These are phyloP conservation scores for Buceros bicornis DNA, from an alignment of 2,797 vertebrate genomes.

Conservation along the genomic window DNA sequence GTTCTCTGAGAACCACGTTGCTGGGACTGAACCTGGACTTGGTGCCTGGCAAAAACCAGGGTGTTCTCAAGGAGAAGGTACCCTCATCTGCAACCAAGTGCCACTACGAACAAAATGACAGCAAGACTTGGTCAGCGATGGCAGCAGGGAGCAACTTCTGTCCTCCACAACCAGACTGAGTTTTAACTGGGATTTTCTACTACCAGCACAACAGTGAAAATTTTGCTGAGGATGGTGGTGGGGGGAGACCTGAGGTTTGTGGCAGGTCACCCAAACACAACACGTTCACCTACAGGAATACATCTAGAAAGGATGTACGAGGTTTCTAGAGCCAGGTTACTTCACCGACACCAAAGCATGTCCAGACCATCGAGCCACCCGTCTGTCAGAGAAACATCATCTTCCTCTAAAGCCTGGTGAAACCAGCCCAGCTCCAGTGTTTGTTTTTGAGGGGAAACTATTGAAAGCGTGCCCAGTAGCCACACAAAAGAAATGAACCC, in stretches of 20 bases:
- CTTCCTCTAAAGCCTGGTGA: not conserved
- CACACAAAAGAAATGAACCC: slow-evolving; percentile 15
- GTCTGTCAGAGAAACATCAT: not conserved
- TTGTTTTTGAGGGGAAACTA: not conserved
- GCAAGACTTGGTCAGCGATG: not conserved
- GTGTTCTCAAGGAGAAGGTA: not conserved
- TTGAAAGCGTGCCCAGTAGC: not conserved
- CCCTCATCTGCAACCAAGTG: not conserved
- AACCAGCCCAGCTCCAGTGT: not conserved
- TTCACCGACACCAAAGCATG: not conserved
- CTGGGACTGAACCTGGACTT: not conserved
- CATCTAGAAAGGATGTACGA: not conserved
- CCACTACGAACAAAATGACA: not conserved
- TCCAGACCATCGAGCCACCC: not conserved
- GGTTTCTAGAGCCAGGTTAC: not conserved
- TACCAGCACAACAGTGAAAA: not conserved
- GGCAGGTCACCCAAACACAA: not conserved
- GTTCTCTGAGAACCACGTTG: not conserved
- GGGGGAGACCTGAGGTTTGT: not conserved
- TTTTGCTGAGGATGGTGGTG: not conserved
- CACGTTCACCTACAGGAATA: not conserved
- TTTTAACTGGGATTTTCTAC: not conserved
- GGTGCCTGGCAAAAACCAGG: not conserved
- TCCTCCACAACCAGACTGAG: fast-evolving
- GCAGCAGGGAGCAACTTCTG: not conserved